Percentiles rank a stretch among this genome's conserved stretches.
phyloP scores from a whole-genome alignment of 2,888 invertebrate species.

The Julus scandinavius region DNA sequence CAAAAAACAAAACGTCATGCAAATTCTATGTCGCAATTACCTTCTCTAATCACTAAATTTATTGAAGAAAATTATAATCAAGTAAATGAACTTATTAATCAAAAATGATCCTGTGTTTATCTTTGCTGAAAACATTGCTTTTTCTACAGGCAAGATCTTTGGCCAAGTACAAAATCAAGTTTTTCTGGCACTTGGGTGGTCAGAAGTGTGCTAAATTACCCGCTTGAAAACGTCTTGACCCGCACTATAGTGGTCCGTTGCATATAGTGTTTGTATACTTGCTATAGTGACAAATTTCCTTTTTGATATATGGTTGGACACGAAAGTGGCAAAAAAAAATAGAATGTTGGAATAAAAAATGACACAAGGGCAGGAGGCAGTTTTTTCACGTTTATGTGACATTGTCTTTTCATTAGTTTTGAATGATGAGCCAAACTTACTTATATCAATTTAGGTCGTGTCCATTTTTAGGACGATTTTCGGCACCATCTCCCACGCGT shows the following conservation, averaged over 20 bases:
- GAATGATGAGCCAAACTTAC: slow-evolving; percentile 19
- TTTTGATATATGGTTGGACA: not conserved
- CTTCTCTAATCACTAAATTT: too few species aligned
- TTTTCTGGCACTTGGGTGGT: slow-evolving; percentile 15
- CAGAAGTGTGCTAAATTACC: not conserved
- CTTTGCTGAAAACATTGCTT: not conserved
- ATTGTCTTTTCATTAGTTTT: slow-evolving; percentile 29
- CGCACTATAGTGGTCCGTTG: not conserved
- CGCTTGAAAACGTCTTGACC: not conserved
- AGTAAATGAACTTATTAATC: not conserved
- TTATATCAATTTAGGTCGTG: not conserved
- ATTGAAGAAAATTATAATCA: not conserved
- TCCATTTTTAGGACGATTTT: slow-evolving; percentile 29
- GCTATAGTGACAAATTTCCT: not conserved
- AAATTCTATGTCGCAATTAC: too few species aligned
- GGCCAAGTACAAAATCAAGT: not conserved
- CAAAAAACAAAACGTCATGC: too few species aligned
- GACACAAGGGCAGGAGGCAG: not conserved
- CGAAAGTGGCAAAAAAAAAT: not conserved
- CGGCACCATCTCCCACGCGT: slow-evolving; percentile 19
- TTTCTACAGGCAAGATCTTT: not conserved
- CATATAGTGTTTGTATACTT: not conserved
- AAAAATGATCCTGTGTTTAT: not conserved
- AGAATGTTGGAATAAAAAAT: not conserved
- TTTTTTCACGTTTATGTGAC: slow-evolving; percentile 6